A percentile compares a stretch with the other conserved stretches of the same genome.
Evolutionary conservation across 2,888 invertebrate genomes (phyloP).

Genomic region (Agrotis exclamationis): DNA sequence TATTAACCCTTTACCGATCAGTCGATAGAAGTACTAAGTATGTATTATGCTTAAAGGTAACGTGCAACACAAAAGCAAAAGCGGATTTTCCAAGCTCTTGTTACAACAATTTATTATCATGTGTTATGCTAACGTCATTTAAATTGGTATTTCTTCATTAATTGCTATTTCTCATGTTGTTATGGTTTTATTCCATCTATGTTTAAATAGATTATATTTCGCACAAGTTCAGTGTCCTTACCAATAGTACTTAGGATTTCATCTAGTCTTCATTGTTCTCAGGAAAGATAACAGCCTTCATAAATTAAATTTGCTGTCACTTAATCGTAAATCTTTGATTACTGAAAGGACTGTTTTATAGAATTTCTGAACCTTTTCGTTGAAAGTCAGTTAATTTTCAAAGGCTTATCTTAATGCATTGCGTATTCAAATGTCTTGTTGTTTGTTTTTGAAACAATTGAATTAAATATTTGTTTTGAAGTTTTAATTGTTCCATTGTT

Average conservation of each 20-base stretch:
- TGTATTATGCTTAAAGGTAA: constrained; percentile 6
- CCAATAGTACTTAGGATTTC: constrained; percentile 25
- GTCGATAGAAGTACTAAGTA: not conserved
- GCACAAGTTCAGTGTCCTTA: constrained; percentile 1
- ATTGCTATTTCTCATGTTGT: not conserved
- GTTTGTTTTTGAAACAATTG: constrained; percentile 55
- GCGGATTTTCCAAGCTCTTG: constrained; percentile 24
- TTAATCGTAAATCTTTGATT: constrained; percentile 49
- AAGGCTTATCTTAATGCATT: constrained; percentile 46
- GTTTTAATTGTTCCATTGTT: constrained; percentile 54
- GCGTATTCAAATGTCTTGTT: constrained; percentile 52
- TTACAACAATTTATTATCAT: constrained; percentile 9
- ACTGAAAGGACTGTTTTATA: constrained; percentile 22
- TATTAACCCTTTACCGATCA: constrained; percentile 19
- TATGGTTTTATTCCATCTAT: not conserved
- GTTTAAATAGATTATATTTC: not conserved
- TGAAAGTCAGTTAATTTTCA: constrained; percentile 46
- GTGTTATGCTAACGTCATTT: not conserved
- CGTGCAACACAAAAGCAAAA: not conserved
- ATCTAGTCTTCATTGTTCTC: constrained; percentile 20
- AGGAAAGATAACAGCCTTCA: constrained; percentile 42
- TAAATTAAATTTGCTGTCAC: constrained; percentile 47
- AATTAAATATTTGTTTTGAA: constrained; percentile 45
- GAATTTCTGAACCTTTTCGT: constrained; percentile 38
- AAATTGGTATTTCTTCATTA: not conserved